phyloP scores from a whole-genome alignment of 2,797 vertebrate genomes.

The Ctenosaura bakeri region DNA sequence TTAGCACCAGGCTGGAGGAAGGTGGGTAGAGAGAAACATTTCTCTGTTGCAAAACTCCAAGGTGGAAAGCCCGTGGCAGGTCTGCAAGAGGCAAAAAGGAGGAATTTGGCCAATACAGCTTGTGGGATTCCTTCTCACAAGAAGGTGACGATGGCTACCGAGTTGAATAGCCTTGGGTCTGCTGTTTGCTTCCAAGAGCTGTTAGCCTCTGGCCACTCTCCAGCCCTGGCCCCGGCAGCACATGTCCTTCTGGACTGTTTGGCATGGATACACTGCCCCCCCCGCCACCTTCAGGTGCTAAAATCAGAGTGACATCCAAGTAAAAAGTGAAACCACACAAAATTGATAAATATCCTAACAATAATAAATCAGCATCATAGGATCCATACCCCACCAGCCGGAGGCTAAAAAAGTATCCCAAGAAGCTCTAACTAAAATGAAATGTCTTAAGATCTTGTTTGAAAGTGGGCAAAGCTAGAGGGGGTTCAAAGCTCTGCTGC shows the following conservation, averaged over 20 bases:
- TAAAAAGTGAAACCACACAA: neutral
- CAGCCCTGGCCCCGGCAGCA: neutral
- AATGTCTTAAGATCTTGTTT: neutral
- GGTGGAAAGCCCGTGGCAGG: neutral
- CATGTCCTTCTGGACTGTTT: no score
- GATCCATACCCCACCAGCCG: neutral
- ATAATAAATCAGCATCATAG: neutral
- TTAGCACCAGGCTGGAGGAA: no score
- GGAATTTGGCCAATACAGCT: neutral
- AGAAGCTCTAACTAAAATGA: neutral
- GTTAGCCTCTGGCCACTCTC: no score
- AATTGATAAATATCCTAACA: neutral
- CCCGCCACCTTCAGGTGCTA: neutral
- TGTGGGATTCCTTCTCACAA: neutral
- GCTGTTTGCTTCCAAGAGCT: neutral
- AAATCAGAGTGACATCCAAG: neutral
- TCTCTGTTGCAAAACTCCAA: neutral
- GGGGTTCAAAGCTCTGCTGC: no score
- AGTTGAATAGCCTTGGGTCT: neutral
- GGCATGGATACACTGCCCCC: no score
- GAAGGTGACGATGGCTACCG: neutral
- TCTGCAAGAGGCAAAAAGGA: neutral
- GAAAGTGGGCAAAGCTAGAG: neutral
- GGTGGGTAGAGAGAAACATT: no score
- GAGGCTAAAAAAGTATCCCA: neutral